Evolutionary conservation across 1,140 invertebrate genomes (phyloP).

Genomic region (Trichonephila inaurata): DNA sequence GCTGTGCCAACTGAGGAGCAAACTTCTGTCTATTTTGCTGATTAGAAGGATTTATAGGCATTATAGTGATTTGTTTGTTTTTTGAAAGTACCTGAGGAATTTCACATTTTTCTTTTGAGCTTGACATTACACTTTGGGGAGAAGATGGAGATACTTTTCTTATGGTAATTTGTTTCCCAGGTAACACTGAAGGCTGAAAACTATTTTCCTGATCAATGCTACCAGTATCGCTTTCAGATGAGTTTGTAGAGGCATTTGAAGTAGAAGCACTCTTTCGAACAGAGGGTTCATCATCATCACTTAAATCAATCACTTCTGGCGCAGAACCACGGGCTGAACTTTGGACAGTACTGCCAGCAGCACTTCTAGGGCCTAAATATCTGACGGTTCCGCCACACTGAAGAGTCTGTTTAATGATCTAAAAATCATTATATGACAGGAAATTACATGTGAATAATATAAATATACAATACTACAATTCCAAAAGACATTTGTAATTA

Average conservation of each 20-base stretch:
- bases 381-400: constrained; percentile 77
- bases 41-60: constrained; percentile 67
- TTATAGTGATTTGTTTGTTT: constrained; percentile 74
- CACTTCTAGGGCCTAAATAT: constrained; percentile 61
- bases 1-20: constrained; percentile 72
- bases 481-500: neutral
- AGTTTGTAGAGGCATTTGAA: constrained; percentile 69
- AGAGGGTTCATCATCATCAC: constrained; percentile 75
- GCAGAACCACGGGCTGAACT: constrained; percentile 51
- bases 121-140: constrained; percentile 45
- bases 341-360: constrained; percentile 57
- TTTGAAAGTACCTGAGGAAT: constrained; percentile 65
- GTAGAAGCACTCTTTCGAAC: constrained; percentile 38
- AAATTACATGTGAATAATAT: neutral
- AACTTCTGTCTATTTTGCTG: constrained; percentile 73
- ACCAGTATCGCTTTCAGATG: constrained; percentile 66
- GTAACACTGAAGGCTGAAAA: constrained; percentile 17
- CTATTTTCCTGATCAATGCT: constrained; percentile 56
- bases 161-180: constrained; percentile 76
- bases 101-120: constrained; percentile 71
- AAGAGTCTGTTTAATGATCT: constrained; percentile 75
- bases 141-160: constrained; percentile 54
- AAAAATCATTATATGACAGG: neutral
- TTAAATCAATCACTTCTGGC: constrained; percentile 75
- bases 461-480: neutral